Evolutionary conservation across 2,888 invertebrate genomes (phyloP), one percentile per base, ranked within the genome.

Genomic region (Pyralis farinalis): DNA sequence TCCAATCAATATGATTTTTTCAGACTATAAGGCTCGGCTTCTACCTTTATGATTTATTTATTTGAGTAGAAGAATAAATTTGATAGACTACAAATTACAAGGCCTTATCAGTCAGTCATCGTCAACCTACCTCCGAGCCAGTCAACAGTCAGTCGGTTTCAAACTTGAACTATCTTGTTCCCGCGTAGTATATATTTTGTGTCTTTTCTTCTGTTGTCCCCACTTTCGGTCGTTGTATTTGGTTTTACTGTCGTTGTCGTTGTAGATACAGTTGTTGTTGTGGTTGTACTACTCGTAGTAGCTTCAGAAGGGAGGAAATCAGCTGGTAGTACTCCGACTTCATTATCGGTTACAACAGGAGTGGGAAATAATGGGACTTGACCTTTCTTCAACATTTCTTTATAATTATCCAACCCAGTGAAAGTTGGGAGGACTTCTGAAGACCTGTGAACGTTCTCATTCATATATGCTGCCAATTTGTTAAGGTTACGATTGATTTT

Each of bases 111-210:
- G 55, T 59, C 58, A 52, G 58, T 62, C 50, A 51, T 54, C 67
- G 35, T 43, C 28, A 12, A 74, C 65, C 63, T 66, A 71, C 70
- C 70, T 68, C 59, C 51, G 4, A 54, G 68, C 68, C 69, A 68
- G 70, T 70, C 70, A 72, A 63, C 37, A 55, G 75, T 80, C 76
- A 80, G 66, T 71, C 59, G 55, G 58, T 58, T 61, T 87, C 85
- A 85, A 67, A 84, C 81, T 77, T 80, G 72, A 57, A 89, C 71
- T 53, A 89, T 89, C 75, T 64, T 85, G 81, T 89, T 88, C 52
- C 89, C 89, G 46, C 86, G 80, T 10, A 90, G 78, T 59, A 79
- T 75, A 63, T 72, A 89, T 63, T 80, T 85, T 53, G 77, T 63
- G 53, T 86, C 87, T 68, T 82, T 85, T 66, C 83, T 78, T 58